Percentiles rank a stretch among this genome's conserved stretches.
Evolutionary conservation across 2,113 vertebrate species (phyloP).

Genomic region (Nannospalax galili): DNA sequence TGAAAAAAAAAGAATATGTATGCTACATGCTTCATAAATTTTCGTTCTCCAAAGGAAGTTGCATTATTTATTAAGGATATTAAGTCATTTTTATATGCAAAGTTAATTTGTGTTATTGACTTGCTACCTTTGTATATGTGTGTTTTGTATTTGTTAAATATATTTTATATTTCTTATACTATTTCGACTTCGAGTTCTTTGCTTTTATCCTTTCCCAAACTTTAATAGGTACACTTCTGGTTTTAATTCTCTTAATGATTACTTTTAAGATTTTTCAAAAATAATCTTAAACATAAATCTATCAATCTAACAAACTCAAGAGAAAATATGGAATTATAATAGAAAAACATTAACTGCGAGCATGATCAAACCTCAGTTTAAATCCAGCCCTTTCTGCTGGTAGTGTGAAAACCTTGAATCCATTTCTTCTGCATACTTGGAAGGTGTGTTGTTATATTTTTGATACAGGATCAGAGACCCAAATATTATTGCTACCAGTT

Average conservation of each 20-base stretch:
- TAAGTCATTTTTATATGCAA: constrained; percentile 37
- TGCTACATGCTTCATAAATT: neutral
- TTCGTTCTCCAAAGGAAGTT: neutral
- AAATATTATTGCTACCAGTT: neutral
- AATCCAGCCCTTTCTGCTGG: neutral
- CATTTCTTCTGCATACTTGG: neutral
- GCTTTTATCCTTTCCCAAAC: constrained; percentile 28
- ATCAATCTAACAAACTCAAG: constrained; percentile 3
- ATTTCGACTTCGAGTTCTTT: constrained; percentile 10
- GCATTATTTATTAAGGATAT: neutral
- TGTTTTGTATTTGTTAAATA: neutral
- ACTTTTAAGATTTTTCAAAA: constrained; percentile 34
- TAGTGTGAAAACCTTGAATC: neutral
- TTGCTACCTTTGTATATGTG: neutral
- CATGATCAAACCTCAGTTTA: neutral
- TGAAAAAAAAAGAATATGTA: no score
- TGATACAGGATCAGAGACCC: neutral
- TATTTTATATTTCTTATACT: constrained; percentile 12
- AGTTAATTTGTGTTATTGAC: constrained; percentile 6
- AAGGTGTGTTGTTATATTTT: neutral
- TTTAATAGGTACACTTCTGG: constrained; percentile 41
- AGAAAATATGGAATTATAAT: neutral
- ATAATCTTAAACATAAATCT: constrained; percentile 45
- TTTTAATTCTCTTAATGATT: constrained; percentile 51
- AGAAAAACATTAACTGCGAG: neutral